Percentiles rank a stretch among this genome's conserved stretches.
These are phyloP conservation scores for Panthera uncia DNA, from an alignment of 2,113 vertebrate species.

Conservation along the genomic window DNA sequence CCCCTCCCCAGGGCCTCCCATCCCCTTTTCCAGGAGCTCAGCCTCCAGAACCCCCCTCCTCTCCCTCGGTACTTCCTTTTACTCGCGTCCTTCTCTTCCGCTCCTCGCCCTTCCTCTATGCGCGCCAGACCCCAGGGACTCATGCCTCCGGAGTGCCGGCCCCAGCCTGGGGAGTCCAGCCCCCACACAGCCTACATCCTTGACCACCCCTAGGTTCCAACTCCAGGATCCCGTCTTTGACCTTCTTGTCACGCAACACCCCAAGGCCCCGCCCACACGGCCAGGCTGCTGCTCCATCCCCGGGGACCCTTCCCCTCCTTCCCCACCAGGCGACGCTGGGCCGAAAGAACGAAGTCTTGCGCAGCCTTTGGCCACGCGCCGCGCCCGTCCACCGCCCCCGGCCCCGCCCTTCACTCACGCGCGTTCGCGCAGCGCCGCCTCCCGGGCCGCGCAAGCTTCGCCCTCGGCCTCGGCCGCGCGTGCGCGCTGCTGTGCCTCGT, in stretches of 20 bases:
- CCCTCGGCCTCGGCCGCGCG: background rate
- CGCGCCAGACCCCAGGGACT: background rate
- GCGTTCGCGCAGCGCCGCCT: constrained; percentile 58
- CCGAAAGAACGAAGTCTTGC: fast-evolving
- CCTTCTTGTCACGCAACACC: fast-evolving
- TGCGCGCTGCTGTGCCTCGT: background rate
- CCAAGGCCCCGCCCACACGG: background rate
- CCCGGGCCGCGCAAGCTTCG: constrained; percentile 63
- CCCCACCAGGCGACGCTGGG: background rate
- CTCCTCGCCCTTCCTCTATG: background rate
- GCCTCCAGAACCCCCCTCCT: background rate
- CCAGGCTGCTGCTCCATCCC: fast-evolving
- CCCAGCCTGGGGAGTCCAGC: background rate
- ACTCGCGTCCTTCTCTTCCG: background rate
- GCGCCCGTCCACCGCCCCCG: fast-evolving
- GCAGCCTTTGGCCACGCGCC: background rate
- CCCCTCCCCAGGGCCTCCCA: too few species aligned
- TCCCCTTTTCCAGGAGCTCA: background rate
- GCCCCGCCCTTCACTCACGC: background rate
- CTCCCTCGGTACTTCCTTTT: background rate
- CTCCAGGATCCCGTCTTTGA: fast-evolving
- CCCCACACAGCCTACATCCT: fast-evolving
- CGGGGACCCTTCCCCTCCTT: too few species aligned
- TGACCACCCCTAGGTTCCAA: fast-evolving
- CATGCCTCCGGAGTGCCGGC: background rate